Evolutionary conservation across 2,888 invertebrate species (phyloP).

Genomic region (Zhuqinia jingwanae): DNA sequence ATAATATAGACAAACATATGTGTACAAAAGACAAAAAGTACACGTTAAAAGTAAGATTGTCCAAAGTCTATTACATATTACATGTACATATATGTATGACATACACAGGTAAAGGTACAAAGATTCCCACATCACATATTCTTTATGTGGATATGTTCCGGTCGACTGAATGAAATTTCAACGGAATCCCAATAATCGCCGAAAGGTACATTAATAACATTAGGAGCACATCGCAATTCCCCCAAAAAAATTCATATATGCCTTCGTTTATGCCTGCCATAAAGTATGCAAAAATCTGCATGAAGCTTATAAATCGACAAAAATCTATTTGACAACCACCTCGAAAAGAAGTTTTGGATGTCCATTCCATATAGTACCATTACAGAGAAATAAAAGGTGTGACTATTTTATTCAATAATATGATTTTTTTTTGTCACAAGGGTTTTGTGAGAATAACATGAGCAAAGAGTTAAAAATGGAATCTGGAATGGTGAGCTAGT

Average conservation of each 20-base stretch:
- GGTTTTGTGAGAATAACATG: no score
- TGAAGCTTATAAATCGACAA: not conserved
- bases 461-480: no score
- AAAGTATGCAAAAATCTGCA: conserved; percentile 17
- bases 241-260: conserved; percentile 64
- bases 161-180: not conserved
- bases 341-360: conserved; percentile 11
- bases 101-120: no score
- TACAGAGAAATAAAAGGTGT: not conserved
- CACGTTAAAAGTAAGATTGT: no score
- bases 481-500: no score
- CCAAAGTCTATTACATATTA: no score
- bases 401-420: not conserved
- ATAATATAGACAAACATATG: no score
- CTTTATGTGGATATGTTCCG: no score
- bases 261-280: conserved; percentile 67
- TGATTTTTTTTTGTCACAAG: no score
- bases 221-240: conserved; percentile 16
- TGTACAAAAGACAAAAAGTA: no score
- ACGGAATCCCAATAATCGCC: not conserved
- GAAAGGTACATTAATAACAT: conserved; percentile 13
- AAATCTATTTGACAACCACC: not conserved
- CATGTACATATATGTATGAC: no score
- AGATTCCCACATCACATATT: no score
- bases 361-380: not conserved